Base-by-base conservation (phyloP, 2,797 vertebrate genomes). In the Eupleurogrammus muticus region DNA sequence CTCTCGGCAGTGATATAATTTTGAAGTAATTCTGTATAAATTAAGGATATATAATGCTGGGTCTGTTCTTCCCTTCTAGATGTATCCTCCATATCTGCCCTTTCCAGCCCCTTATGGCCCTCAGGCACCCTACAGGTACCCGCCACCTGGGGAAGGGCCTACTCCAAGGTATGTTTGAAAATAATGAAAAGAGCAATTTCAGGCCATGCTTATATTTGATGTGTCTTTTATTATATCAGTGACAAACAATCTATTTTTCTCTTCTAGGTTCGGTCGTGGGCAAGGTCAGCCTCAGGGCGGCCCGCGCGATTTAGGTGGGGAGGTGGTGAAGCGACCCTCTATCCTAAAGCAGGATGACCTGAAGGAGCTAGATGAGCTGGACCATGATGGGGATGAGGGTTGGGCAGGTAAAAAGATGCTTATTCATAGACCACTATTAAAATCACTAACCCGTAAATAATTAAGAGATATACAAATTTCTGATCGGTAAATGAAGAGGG, bases 291-390 rank as follows among this genome's bases (percentile, higher is more conserved):
- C 88, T 50, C 89, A 92, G 86, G 95, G 85, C 12, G 90, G 93
- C 11, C 92, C 92, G 11, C 93, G 94, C 35, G 94, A 96, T 55
- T 70, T 87, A 88, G 85, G 90, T 61, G 89, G 94, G 54, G 96
- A 97, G 63, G 89, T 92, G 72, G 93, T 97, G 54, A 96, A 95
- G 87, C 94, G 96, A n/a, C 97, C 97, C 34, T 95, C 96, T 38
- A 97, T 98, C 92, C 93, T 98, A 42, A 97, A 97, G 81, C 96
- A 97, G 91, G 96, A 98, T 63, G 96, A 98, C 82, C 92, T 98
- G 62, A 98, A 98, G 90, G 97, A 97, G 84, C 91, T 98, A 20
- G 97, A 98, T 62, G 92, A 93, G 83, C 69, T 93, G 70, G 91
- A 93, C 81, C 96, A 97, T 17, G 96, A 97, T 59, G 95, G 95